Base-by-base conservation (phyloP, 2,113 vertebrate genomes). In the Thunnus maccoyii region DNA sequence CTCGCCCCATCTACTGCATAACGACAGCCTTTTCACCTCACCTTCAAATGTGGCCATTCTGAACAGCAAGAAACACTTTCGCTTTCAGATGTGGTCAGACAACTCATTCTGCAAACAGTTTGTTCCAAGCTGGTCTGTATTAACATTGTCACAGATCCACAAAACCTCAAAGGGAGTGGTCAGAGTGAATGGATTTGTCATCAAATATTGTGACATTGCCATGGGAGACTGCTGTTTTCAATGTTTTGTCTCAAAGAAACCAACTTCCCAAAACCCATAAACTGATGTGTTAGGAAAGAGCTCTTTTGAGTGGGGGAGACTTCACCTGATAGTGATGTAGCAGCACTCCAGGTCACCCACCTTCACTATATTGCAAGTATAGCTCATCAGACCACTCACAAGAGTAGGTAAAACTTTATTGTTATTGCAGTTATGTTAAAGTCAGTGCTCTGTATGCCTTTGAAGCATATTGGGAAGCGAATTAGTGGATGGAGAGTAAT, bases 401-500 rank as follows among this genome's bases (percentile, higher is more conserved):
- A 41, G 41, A 36, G 3, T 1, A 15, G 44, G 2, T 47, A 54
- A 52, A 66, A 47, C 30, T 8, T 0, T 9, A 72, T 44, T 46
- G 14, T 46, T 32, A 22, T 65, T 51, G 20, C 51, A 44, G 1
- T 64, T 44, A 25, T 32, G 4, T 58, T 4, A 16, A 17, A 16
- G 58, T 57, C 60, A 44, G 30, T 51, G 41, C 30, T 51, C 58
- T 72, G 30, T 16, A 15, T n/a, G 51, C 9, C 13, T 58, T 46
- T 14, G 20, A 18, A 57, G 17, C 20, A 41, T 11, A 46, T 20
- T n/a, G 30, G n/a, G 44, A 17, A 22, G 13, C 20, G 76, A 68
- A 80, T 51, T 17, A 65, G 70, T 63, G 51, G 16, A 14, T 13
- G 7, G 41, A 61, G 48, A 32, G 11, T 65, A n/a, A n/a, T 75